These are phyloP conservation scores for Equus przewalskii DNA, from an alignment of 2,113 vertebrate species.

Conservation along the genomic window DNA sequence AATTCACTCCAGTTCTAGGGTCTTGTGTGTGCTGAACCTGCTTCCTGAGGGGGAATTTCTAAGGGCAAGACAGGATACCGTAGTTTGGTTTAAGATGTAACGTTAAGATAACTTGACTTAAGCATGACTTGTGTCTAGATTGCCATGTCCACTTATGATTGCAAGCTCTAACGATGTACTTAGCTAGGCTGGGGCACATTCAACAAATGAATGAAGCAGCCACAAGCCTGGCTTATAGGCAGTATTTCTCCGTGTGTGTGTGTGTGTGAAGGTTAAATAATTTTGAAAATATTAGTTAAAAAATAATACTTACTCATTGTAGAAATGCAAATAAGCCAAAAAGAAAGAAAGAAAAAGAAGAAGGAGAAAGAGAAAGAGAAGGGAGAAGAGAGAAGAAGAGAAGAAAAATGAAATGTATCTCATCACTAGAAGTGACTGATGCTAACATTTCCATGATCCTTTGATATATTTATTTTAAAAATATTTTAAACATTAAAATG, in stretches of 20 bases:
- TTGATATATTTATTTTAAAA: not conserved
- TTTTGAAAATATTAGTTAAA: not conserved
- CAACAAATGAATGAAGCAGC: not conserved
- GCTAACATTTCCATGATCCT: not conserved
- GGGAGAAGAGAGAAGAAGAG: not conserved
- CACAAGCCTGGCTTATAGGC: not conserved
- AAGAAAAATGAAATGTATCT: not conserved
- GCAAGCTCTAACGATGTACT: accelerated
- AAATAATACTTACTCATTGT: not conserved
- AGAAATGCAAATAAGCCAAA: not conserved
- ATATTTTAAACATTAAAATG: not conserved
- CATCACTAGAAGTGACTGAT: not conserved
- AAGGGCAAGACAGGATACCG: not conserved
- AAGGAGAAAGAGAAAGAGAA: not conserved
- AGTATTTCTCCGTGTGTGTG: not conserved
- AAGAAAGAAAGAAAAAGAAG: not conserved
- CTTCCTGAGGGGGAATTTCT: not conserved
- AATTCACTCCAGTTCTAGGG: not conserved
- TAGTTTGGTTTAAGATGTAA: not conserved
- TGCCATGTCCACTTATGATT: accelerated
- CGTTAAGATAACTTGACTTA: no score
- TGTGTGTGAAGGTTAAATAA: not conserved
- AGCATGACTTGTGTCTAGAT: not conserved
- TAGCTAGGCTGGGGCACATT: no score
- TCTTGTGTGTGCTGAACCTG: not conserved